Evolutionary conservation across 2,888 invertebrate species (phyloP).

Genomic region (Cryptophagus acutangulus): DNA sequence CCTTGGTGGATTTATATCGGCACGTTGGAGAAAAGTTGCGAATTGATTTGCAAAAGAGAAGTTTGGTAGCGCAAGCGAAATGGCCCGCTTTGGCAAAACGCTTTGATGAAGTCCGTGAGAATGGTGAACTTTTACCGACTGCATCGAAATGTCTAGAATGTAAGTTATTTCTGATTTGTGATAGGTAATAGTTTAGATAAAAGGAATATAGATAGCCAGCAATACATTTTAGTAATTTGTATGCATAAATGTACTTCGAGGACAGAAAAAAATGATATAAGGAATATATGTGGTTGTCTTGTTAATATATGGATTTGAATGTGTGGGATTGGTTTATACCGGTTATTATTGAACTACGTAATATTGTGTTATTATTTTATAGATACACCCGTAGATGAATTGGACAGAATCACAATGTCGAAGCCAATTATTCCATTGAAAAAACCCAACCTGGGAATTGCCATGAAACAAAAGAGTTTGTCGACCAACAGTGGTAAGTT

Average conservation of each 20-base stretch:
- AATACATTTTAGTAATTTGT: too few species aligned
- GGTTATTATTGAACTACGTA: conserved; percentile 15
- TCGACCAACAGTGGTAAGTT: too few species aligned
- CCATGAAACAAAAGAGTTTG: conserved; percentile 41
- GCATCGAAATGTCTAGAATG: conserved; percentile 53
- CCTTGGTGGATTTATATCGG: conserved; percentile 84
- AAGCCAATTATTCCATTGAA: conserved; percentile 48
- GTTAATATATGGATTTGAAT: conserved; percentile 1
- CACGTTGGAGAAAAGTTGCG: conserved; percentile 88
- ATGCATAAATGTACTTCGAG: too few species aligned
- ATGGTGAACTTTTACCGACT: conserved; percentile 67
- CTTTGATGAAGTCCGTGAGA: conserved; percentile 81
- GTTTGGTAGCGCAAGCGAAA: conserved; percentile 71
- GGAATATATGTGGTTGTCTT: too few species aligned
- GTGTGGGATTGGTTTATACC: conserved; percentile 8
- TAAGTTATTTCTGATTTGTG: conserved; percentile 25
- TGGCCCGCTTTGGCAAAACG: conserved; percentile 66
- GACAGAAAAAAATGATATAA: too few species aligned
- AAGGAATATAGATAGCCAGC: too few species aligned
- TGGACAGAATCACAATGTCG: conserved; percentile 46
- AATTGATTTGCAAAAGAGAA: conserved; percentile 75
- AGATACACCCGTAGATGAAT: conserved; percentile 44
- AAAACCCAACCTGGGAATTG: conserved; percentile 35
- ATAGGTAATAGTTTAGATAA: conserved; percentile 12
- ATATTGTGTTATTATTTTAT: too few species aligned